Evolutionary conservation across 2,113 vertebrate species (phyloP).

Genomic region (Polypterus bichir): DNA sequence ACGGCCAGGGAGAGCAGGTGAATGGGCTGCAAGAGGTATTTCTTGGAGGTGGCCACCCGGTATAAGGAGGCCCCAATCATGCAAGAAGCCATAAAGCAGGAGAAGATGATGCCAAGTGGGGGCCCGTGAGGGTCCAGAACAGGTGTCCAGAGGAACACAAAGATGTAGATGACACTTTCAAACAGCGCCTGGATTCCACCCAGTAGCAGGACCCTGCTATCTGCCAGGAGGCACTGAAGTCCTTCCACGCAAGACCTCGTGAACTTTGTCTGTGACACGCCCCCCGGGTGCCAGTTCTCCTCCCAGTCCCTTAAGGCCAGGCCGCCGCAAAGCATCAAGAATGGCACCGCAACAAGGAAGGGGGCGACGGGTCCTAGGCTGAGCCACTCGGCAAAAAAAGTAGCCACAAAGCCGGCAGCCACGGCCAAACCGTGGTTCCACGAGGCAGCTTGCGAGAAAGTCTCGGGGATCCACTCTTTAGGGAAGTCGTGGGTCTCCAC

Average conservation of each 20-base stretch:
- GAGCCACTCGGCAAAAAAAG: conserved; percentile 69
- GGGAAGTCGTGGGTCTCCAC: conserved; percentile 72
- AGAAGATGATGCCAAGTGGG: conserved; percentile 78
- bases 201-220: conserved; percentile 70
- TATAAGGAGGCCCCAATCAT: conserved; percentile 72
- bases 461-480: conserved; percentile 73
- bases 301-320: conserved; percentile 70
- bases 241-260: conserved; percentile 62
- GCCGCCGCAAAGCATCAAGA: conserved; percentile 54
- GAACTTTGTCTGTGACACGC: conserved; percentile 34
- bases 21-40: conserved; percentile 71
- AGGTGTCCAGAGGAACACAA: conserved; percentile 88
- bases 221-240: conserved; percentile 66
- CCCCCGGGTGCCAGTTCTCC: conserved; percentile 53
- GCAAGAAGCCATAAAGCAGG: conserved; percentile 80
- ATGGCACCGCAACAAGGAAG: conserved; percentile 72
- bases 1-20: conserved; percentile 74
- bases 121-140: conserved; percentile 76
- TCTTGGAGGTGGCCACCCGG: conserved; percentile 65
- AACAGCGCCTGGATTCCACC: conserved; percentile 81
- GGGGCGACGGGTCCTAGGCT: conserved; percentile 77
- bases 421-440: conserved; percentile 79
- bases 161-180: conserved; percentile 85
- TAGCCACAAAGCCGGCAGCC: conserved; percentile 68
- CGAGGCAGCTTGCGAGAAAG: conserved; percentile 62